Evolutionary conservation across 2,797 vertebrate species (phyloP), one percentile per base, ranked within the genome.

Genomic region (Darevskia nairensis): DNA sequence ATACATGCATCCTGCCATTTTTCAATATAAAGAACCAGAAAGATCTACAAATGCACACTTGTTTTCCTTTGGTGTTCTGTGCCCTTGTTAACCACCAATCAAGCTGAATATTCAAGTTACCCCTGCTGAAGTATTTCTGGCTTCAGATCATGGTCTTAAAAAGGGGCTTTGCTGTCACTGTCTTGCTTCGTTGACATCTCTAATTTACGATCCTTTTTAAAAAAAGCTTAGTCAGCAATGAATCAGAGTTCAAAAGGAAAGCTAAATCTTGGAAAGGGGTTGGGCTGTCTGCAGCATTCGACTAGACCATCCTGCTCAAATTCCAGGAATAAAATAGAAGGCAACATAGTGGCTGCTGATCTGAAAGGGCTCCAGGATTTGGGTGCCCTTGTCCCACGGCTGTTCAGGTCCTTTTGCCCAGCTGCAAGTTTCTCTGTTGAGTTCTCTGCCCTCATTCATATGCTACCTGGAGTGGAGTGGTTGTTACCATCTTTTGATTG

Each of bases 141-240:
- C 23, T 10, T n/a, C 25, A 66, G 44, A 7, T 41, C n/a, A 44
- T 8, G 7, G n/a, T 77, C 32, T 2, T n/a, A 1, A 19, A 32
- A 44, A 77, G 27, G 23, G 46, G n/a, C 39, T 44, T 77, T 35
- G 68, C 21, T 76, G 80, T 77, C 39, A 50, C 21, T 76, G 80
- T 77, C 39, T 77, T 41, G 27, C 46, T 59, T 77, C 41, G 75
- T 29, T 82, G 80, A 68, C 44, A 77, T 77, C 72, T 88, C 21
- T 55, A 82, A 76, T 77, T 50, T 68, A 88, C 29, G 74, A 77
- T 19, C 71, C n/a, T 64, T 29, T 82, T 87, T 46, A 19, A 19
- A 87, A 87, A 82, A 46, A 77, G 25, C 72, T 88, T 82, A 68
- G 72, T 69, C 61, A 76, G 80, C 80, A 82, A 77, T 76, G 80